These are phyloP conservation scores for Eudasyphora cyanicolor DNA, from an alignment of 2,888 invertebrate species.

Conservation along the genomic window DNA sequence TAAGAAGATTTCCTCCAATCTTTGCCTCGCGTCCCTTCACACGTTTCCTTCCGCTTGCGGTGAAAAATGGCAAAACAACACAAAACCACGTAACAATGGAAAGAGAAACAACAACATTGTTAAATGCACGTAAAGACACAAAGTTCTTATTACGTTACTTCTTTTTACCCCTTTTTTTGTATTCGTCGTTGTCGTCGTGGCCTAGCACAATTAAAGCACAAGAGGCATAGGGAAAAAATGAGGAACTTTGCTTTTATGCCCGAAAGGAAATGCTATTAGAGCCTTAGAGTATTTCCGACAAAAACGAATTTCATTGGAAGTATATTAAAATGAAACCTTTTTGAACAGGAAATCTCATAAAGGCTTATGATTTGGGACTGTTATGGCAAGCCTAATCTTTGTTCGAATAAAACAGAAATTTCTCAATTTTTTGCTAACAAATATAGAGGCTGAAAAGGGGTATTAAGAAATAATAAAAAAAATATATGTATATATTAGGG, in stretches of 20 bases:
- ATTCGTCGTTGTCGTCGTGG: not conserved
- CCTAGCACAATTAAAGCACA: not conserved
- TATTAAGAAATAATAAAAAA: too few relatives aligned
- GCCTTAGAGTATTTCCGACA: not conserved
- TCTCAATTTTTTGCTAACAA: too few relatives aligned
- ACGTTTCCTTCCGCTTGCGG: too few relatives aligned
- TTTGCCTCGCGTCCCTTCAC: too few relatives aligned
- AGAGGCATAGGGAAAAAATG: not conserved
- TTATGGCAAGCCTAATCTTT: too few relatives aligned
- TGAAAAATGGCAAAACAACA: not conserved
- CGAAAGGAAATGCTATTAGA: not conserved
- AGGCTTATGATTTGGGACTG: too few relatives aligned
- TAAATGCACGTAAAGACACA: not conserved
- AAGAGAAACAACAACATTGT: too few relatives aligned
- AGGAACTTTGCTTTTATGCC: not conserved
- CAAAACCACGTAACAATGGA: not conserved
- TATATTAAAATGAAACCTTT: too few relatives aligned
- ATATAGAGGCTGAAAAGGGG: too few relatives aligned
- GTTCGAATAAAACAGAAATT: too few relatives aligned
- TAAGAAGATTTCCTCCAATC: not conserved
- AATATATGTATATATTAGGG: too few relatives aligned
- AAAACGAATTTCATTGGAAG: not conserved
- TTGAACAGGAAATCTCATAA: too few relatives aligned
- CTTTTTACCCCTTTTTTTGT: not conserved
- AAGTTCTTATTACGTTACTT: not conserved